Evolutionary conservation across 2,888 invertebrate species (phyloP).

Genomic region (Beris chalybata): DNA sequence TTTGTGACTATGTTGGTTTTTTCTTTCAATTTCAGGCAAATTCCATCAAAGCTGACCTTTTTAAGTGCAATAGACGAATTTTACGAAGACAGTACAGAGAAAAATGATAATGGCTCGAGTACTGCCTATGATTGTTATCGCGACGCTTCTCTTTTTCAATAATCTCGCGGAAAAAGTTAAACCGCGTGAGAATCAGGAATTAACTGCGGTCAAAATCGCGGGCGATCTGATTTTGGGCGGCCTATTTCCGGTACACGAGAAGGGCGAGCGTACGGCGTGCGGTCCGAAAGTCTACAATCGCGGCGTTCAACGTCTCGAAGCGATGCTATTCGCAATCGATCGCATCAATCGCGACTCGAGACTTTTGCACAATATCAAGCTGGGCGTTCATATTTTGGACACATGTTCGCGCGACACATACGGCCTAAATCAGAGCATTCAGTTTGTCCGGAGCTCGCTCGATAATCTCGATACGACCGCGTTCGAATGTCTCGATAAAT

Average conservation of each 20-base stretch:
- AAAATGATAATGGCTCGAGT: constrained; percentile 9
- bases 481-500: constrained; percentile 53
- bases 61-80: too few relatives aligned
- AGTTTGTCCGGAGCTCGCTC: constrained; percentile 61
- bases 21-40: too few relatives aligned
- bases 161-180: too few relatives aligned
- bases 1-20: too few relatives aligned
- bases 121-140: background rate
- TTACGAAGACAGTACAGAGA: background rate
- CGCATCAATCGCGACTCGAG: constrained; percentile 59
- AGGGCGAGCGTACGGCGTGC: constrained; percentile 58
- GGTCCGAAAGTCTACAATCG: constrained; percentile 61
- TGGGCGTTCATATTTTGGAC: constrained; percentile 65
- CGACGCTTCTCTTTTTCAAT: too few relatives aligned
- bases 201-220: constrained; percentile 53
- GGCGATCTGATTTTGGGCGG: constrained; percentile 66
- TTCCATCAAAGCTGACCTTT: too few relatives aligned
- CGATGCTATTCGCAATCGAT: constrained; percentile 64
- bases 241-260: constrained; percentile 64
- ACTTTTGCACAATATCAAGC: constrained; percentile 60
- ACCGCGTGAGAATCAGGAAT: constrained; percentile 34
- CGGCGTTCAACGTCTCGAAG: constrained; percentile 66
- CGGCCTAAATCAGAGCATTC: constrained; percentile 64
- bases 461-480: constrained; percentile 57
- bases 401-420: constrained; percentile 65